A percentile compares a stretch with the other conserved stretches of the same genome.
Conservation (phyloP, 2,113 vertebrate species). For the Myxocyprinus asiaticus region DNA sequence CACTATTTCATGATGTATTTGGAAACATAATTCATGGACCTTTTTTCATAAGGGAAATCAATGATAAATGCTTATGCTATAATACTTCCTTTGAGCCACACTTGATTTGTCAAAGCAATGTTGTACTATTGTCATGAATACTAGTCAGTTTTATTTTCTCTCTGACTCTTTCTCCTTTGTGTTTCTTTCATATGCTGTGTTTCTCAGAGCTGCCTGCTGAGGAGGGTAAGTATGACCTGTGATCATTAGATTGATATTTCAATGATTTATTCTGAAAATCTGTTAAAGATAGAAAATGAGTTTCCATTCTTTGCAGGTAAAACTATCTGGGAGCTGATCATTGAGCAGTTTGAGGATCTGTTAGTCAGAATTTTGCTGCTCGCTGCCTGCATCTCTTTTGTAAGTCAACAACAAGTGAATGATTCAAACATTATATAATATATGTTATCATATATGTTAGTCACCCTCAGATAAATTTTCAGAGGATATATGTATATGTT, state of each 20-base stretch:
- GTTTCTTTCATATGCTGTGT: slow-evolving; percentile 31
- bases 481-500: too few species aligned
- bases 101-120: neutral
- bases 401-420: slow-evolving; percentile 63
- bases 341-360: slow-evolving; percentile 91
- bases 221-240: slow-evolving; percentile 69
- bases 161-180: neutral
- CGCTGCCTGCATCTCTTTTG: slow-evolving; percentile 90
- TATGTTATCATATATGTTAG: too few species aligned
- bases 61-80: too few species aligned
- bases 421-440: too few species aligned
- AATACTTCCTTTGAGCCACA: neutral
- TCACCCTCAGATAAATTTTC: too few species aligned
- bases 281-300: neutral
- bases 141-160: neutral
- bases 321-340: slow-evolving; percentile 85
- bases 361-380: slow-evolving; percentile 88
- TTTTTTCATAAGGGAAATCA: neutral
- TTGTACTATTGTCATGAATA: neutral
- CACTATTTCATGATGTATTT: neutral
- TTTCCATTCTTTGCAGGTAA: slow-evolving; percentile 73
- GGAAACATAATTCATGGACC: neutral
- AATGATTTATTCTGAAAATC: neutral
- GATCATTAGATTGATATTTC: neutral
- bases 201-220: slow-evolving; percentile 78